phyloP scores from a whole-genome alignment of 1,140 invertebrate species.

The Mamestra configurata region DNA sequence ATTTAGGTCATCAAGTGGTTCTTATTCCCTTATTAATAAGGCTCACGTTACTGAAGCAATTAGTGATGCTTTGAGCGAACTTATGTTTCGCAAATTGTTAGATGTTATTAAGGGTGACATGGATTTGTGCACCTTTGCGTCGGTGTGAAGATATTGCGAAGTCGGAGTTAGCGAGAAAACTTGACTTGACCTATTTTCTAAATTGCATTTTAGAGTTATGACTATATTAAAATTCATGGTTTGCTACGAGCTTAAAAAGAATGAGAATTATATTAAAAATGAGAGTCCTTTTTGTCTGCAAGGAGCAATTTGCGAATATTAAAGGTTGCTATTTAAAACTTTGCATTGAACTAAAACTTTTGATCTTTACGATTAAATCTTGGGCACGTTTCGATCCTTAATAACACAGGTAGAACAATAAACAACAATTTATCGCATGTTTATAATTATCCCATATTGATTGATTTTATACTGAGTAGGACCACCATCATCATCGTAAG shows the following conservation, averaged over 20 bases:
- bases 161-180: conserved; percentile 17
- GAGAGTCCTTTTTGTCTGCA: neutral
- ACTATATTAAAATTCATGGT: conserved; percentile 39
- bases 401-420: too few relatives aligned
- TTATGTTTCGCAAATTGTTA: conserved; percentile 41
- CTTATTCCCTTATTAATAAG: conserved; percentile 36
- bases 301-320: conserved; percentile 15
- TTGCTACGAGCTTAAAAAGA: conserved; percentile 31
- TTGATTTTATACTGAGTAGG: too few relatives aligned
- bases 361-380: too few relatives aligned
- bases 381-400: neutral
- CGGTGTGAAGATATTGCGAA: conserved; percentile 22
- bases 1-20: conserved; percentile 22
- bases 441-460: too few relatives aligned
- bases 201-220: conserved; percentile 40
- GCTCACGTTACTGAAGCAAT: conserved; percentile 42
- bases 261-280: conserved; percentile 18
- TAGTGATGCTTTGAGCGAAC: conserved; percentile 40
- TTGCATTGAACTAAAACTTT: too few relatives aligned
- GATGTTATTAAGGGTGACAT: conserved; percentile 46
- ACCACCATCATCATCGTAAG: too few relatives aligned
- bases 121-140: conserved; percentile 32
- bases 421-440: too few relatives aligned
- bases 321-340: neutral
- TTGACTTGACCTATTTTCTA: conserved; percentile 33